These are phyloP conservation scores for Onychostruthus taczanowskii DNA, from an alignment of 2,113 vertebrate genomes.

Conservation along the genomic window DNA sequence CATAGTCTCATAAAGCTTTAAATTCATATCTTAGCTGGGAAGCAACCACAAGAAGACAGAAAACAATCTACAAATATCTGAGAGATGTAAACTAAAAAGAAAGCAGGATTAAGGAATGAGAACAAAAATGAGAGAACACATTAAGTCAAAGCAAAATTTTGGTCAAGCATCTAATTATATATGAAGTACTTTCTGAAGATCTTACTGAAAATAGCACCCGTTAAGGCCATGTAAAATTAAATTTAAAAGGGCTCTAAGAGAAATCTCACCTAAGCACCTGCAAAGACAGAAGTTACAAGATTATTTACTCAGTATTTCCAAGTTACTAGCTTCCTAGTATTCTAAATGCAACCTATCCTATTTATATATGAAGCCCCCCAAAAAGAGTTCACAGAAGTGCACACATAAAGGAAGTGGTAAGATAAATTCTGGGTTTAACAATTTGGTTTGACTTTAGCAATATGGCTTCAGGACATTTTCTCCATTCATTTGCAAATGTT, in stretches of 20 bases:
- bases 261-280: neutral
- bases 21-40: neutral
- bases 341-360: neutral
- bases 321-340: neutral
- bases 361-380: neutral
- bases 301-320: neutral
- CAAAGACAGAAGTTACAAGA: neutral
- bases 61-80: neutral
- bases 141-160: neutral
- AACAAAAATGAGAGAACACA: neutral
- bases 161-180: neutral
- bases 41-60: neutral
- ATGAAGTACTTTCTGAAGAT: neutral
- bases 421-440: neutral
- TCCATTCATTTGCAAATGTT: neutral
- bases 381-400: neutral
- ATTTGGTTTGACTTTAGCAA: neutral
- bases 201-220: neutral
- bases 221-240: neutral
- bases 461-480: neutral
- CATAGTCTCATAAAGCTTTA: neutral
- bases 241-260: neutral
- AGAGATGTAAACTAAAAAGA: neutral
- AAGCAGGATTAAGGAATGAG: neutral
- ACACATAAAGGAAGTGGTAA: neutral